Percentiles rank a stretch among this genome's conserved stretches.
Evolutionary conservation across 2,797 vertebrate species (phyloP).

Genomic region (Otolemur crassicaudatus): DNA sequence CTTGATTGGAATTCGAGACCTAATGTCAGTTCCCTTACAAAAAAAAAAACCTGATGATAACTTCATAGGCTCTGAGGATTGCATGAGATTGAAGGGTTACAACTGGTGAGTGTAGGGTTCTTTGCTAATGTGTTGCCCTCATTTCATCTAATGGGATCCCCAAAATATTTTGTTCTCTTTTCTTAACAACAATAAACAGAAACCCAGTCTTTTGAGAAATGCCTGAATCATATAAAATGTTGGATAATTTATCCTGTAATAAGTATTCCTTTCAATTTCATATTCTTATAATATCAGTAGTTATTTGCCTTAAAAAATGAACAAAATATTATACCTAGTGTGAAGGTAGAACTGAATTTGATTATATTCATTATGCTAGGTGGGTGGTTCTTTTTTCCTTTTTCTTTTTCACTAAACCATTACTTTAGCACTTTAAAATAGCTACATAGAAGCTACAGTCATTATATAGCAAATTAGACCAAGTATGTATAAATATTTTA

Average conservation of each 20-base stretch:
- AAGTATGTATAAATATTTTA: constrained; percentile 16
- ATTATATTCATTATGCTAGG: neutral
- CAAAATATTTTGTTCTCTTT: neutral
- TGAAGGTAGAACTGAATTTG: neutral
- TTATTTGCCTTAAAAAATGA: constrained; percentile 35
- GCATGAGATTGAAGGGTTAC: neutral
- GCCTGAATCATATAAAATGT: neutral
- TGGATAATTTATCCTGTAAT: constrained; percentile 4
- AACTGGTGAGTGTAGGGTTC: neutral
- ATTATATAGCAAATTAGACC: constrained; percentile 54
- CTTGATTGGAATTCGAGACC: neutral
- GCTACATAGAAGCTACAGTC: constrained; percentile 4
- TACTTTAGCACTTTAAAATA: neutral
- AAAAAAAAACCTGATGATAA: neutral
- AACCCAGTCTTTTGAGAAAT: constrained; percentile 47
- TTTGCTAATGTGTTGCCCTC: neutral
- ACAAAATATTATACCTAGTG: neutral
- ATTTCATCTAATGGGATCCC: neutral
- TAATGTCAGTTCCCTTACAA: neutral
- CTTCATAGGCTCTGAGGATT: neutral
- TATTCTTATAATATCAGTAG: neutral
- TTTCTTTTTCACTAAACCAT: neutral
- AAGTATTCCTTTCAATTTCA: neutral
- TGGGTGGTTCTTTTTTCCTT: neutral
- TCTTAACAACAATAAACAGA: neutral